A percentile compares a stretch with the other conserved stretches of the same genome.
phyloP scores from a whole-genome alignment of 2,888 invertebrate species.

The Pseudococcus jackbeardsleyi region DNA sequence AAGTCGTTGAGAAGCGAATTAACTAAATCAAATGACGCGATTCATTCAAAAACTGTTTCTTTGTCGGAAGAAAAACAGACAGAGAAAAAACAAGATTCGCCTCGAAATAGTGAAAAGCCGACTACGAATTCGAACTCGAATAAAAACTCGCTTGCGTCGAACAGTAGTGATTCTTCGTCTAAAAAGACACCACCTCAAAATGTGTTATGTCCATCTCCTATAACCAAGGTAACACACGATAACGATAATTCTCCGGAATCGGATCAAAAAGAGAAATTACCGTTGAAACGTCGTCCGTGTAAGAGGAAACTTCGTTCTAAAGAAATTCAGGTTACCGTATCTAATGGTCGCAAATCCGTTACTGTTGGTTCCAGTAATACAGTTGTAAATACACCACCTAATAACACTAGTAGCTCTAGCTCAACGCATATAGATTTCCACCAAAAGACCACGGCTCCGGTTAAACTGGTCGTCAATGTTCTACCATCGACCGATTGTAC shows the following conservation, averaged over 20 bases:
- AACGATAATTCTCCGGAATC: neutral
- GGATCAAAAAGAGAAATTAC: neutral
- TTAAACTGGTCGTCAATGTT: conserved; percentile 46
- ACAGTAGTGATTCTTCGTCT: neutral
- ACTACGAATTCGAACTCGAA: neutral
- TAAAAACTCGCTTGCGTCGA: neutral
- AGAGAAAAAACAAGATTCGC: neutral
- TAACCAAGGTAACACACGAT: neutral
- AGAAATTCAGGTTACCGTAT: neutral
- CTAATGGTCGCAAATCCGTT: neutral
- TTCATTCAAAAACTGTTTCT: neutral
- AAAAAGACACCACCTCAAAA: neutral
- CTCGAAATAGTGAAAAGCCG: neutral
- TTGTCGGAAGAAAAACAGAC: neutral
- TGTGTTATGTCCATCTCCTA: conserved; percentile 21
- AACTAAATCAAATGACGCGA: neutral
- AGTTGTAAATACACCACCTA: neutral
- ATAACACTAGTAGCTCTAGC: neutral
- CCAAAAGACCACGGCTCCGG: neutral
- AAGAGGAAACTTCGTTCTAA: conserved; percentile 30
- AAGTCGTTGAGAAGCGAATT: conserved; percentile 39
- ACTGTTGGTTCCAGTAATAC: neutral
- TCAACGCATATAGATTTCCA: neutral
- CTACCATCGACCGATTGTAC: conserved; percentile 25
- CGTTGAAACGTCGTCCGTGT: neutral